A percentile compares a stretch with the other conserved stretches of the same genome.
phyloP scores from a whole-genome alignment of 2,888 invertebrate species.

The Eupithecia abbreviata region DNA sequence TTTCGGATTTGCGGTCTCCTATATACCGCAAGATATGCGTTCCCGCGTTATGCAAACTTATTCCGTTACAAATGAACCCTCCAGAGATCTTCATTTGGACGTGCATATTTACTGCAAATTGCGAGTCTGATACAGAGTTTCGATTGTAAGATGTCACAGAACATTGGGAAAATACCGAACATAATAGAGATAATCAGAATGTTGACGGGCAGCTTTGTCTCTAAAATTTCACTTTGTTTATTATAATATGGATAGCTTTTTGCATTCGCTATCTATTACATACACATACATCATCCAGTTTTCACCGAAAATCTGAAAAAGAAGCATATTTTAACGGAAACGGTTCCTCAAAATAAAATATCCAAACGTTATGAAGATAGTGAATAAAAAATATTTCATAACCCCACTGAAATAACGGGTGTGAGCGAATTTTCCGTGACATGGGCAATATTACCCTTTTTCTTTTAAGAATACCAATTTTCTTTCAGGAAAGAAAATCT shows the following conservation, averaged over 20 bases:
- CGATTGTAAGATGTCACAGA: not conserved
- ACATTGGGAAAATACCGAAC: not conserved
- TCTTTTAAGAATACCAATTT: conserved; percentile 63
- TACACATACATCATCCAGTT: too few species aligned
- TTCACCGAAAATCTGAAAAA: not conserved
- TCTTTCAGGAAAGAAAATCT: conserved; percentile 58
- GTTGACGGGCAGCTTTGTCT: not conserved
- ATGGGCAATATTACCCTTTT: conserved; percentile 57
- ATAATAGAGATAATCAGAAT: not conserved
- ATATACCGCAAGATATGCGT: conserved; percentile 65
- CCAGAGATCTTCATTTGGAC: conserved; percentile 49
- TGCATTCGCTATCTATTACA: not conserved
- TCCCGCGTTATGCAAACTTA: conserved; percentile 54
- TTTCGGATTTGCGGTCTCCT: conserved; percentile 68
- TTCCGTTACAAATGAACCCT: conserved; percentile 71
- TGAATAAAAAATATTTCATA: conserved; percentile 48
- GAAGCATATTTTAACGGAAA: not conserved
- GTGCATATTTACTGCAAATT: conserved; percentile 25
- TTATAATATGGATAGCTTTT: not conserved
- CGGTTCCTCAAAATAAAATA: conserved; percentile 25
- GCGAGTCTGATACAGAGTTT: not conserved
- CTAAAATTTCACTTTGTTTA: not conserved
- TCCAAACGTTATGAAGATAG: conserved; percentile 27
- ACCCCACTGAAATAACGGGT: conserved; percentile 44
- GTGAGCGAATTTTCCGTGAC: conserved; percentile 53